phyloP scores from a whole-genome alignment of 2,797 vertebrate species.

The Eulemur albifrons region DNA sequence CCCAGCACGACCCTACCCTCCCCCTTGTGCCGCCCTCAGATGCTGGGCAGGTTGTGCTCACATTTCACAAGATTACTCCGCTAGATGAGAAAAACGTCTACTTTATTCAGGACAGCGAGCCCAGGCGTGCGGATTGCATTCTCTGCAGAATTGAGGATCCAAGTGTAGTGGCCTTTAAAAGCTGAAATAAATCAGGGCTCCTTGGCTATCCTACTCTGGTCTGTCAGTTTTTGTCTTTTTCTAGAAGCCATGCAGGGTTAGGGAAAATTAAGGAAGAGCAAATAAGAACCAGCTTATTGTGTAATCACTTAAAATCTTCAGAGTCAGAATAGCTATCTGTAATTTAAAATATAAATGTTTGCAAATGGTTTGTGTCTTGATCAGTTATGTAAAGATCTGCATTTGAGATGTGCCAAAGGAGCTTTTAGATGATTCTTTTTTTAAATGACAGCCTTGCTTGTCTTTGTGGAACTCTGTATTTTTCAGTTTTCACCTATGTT shows the following conservation, averaged over 20 bases:
- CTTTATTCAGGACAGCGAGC: not conserved
- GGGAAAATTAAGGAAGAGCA: not conserved
- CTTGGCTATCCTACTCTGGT: not conserved
- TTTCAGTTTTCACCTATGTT: constrained; percentile 20
- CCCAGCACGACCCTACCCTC: not conserved
- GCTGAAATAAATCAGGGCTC: constrained; percentile 54
- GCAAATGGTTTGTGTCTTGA: not conserved
- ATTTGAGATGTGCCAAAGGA: not conserved
- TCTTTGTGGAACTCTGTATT: not conserved
- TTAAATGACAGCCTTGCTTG: not conserved
- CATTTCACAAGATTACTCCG: not conserved
- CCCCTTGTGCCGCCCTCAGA: not conserved
- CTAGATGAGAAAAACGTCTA: constrained; percentile 67
- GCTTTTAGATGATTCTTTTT: not conserved
- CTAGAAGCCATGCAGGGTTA: not conserved
- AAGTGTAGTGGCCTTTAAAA: constrained; percentile 16
- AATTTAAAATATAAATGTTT: constrained; percentile 52
- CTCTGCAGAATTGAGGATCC: constrained; percentile 34
- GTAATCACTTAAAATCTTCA: not conserved
- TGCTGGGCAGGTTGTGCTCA: not conserved
- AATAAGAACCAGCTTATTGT: not conserved
- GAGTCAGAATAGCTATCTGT: not conserved
- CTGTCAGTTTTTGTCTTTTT: constrained; percentile 37
- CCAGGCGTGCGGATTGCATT: constrained; percentile 2
- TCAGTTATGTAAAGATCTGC: not conserved